Evolutionary conservation across 2,797 vertebrate genomes (phyloP).

Genomic region (Linurgus olivaceus): DNA sequence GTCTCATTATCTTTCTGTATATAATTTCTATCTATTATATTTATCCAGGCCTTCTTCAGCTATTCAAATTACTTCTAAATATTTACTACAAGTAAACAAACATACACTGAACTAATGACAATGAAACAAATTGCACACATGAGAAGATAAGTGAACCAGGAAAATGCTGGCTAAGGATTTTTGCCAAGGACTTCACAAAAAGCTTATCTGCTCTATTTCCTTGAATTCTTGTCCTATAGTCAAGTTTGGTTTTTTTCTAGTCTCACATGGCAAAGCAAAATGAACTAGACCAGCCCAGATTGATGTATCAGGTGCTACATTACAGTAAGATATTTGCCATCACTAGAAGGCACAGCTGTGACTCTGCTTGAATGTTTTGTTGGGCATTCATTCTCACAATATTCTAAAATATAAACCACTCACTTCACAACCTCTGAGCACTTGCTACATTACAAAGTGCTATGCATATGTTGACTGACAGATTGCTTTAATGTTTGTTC

Average conservation of each 20-base stretch:
- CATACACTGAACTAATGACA: not conserved
- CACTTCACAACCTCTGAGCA: not conserved
- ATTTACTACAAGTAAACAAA: slow-evolving; percentile 2
- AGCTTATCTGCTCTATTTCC: not conserved
- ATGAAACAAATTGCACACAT: not conserved
- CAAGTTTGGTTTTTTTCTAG: not conserved
- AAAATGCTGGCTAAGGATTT: not conserved
- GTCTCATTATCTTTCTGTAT: not conserved
- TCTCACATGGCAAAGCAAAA: not conserved
- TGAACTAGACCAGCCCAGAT: not conserved
- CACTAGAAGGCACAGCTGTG: not conserved
- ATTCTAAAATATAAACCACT: not conserved
- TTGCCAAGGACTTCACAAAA: not conserved
- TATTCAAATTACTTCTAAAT: not conserved
- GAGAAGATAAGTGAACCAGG: not conserved
- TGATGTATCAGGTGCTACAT: not conserved
- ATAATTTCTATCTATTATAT: not conserved
- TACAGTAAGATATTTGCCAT: not conserved
- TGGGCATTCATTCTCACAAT: not conserved
- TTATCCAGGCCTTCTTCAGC: not conserved
- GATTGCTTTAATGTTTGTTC: not conserved
- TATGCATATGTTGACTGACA: not conserved
- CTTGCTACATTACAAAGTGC: not conserved
- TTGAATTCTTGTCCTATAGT: not conserved
- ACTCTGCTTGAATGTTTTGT: not conserved